Percentiles rank a stretch among this genome's conserved stretches.
Conservation (phyloP, 2,888 invertebrate species). For the Mythimna loreyi region DNA sequence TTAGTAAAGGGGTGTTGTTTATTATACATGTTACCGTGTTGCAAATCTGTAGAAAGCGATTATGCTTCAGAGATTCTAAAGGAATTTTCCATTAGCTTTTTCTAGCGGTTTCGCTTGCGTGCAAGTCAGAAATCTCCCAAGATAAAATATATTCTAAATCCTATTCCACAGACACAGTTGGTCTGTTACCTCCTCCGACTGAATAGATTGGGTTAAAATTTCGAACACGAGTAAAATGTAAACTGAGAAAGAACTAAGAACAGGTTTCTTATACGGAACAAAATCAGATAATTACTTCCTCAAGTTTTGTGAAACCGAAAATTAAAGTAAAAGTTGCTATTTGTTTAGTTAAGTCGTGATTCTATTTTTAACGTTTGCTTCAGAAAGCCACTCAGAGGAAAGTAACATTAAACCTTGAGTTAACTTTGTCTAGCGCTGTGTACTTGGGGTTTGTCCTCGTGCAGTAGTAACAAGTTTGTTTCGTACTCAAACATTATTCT, state of each 20-base stretch:
- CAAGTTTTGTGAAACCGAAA: too few species aligned
- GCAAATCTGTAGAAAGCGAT: too few species aligned
- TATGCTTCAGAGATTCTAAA: too few species aligned
- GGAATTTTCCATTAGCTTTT: neutral
- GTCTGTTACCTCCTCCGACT: neutral
- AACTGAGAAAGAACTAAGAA: neutral
- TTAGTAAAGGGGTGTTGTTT: neutral
- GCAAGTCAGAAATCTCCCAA: too few species aligned
- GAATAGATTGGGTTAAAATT: neutral
- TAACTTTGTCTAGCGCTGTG: conserved; percentile 9
- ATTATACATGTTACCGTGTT: too few species aligned
- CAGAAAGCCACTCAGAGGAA: conserved; percentile 2
- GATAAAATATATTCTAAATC: too few species aligned
- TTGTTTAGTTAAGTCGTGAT: neutral
- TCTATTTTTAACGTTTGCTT: conserved; percentile 11
- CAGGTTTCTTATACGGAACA: neutral
- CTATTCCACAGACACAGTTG: too few species aligned
- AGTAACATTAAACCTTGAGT: conserved; percentile 11
- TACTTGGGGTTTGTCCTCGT: conserved; percentile 30
- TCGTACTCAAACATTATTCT: conserved; percentile 36
- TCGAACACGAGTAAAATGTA: neutral
- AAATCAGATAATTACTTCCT: neutral
- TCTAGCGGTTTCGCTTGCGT: too few species aligned
- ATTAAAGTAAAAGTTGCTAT: too few species aligned
- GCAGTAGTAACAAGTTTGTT: conserved; percentile 44